Base-by-base conservation (phyloP, 2,888 invertebrate species). In the Trissonchulus latispiculum region DNA sequence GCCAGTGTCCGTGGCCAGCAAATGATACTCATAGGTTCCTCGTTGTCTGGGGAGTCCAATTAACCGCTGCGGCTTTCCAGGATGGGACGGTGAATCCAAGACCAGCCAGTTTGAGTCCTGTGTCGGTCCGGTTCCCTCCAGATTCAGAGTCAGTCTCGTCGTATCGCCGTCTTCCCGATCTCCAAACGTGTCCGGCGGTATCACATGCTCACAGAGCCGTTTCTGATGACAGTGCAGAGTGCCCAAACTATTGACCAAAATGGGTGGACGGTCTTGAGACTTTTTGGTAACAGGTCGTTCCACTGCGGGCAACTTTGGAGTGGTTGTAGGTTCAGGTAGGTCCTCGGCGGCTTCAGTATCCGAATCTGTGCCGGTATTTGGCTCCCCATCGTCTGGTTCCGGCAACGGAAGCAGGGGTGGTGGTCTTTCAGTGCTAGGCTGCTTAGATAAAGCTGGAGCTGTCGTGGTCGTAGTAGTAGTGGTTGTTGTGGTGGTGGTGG, bases 111-210 rank as follows among this genome's bases (percentile, higher is more conserved):
- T 8, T 8, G 8, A 18, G 8, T 31, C 66, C 8, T 32, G 18
- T n/a, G 18, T 18, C 18, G 18, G 18, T 64, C 66, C 8, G 15
- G n/a, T 32, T 2, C 28, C 2, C 2, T 23, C 3, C 33, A 73
- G 33, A 28, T 28, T 31, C 3, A 73, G 61, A 2, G 28, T 2
- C 23, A 73, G 35, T 2, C 2, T 2, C 48, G 2, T 29, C 28
- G 73, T 73, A 33, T 48, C 33, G 31, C 80, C 80, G 62, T 80
- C 80, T 71, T 80, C 80, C 1, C 76, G 75, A 74, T 81, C 81
- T 61, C 76, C 72, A 77, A 81, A 81, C n/a, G 80, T 80, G 62
- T 77, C 75, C 3, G 75, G 74, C 15, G 79, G 78, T 2, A 81
- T 76, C 33, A 78, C 33, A 78, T 78, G 74, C 76, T 61, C 64